Conservation (phyloP, 53 echinoderm and acorn worm species). For the Mesocentrotus franciscanus region DNA sequence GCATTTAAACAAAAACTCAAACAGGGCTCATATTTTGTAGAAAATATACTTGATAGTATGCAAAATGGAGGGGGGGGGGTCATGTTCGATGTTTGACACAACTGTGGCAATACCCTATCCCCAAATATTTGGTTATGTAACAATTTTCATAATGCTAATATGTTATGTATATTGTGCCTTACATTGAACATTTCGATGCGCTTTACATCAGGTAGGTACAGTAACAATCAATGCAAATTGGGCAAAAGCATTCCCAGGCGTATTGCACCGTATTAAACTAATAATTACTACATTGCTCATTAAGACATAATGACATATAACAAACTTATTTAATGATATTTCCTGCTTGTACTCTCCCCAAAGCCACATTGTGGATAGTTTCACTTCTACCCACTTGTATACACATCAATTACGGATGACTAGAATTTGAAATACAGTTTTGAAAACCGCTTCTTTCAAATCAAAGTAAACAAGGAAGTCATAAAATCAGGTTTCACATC, state of each 20-base stretch:
- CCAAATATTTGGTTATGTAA: background rate
- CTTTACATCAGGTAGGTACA: too few relatives aligned
- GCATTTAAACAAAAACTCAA: too few relatives aligned
- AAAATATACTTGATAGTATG: too few relatives aligned
- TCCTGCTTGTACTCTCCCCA: background rate
- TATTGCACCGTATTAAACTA: background rate
- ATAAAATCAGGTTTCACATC: conserved; percentile 17
- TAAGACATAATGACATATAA: background rate
- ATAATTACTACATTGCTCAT: background rate
- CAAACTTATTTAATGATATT: background rate
- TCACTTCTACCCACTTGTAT: background rate
- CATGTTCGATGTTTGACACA: too few relatives aligned
- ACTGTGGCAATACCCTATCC: background rate
- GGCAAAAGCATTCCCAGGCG: background rate
- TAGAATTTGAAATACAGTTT: background rate
- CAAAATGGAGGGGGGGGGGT: too few relatives aligned
- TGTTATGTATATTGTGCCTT: too few relatives aligned
- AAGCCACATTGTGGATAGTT: background rate
- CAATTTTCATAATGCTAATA: too few relatives aligned
- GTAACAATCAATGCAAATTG: background rate
- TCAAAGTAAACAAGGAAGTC: background rate
- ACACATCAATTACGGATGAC: background rate
- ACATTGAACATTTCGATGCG: too few relatives aligned
- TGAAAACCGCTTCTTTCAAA: background rate
- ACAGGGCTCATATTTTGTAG: too few relatives aligned